phyloP scores from a whole-genome alignment of 2,113 vertebrate species.

The Heptranchias perlo region DNA sequence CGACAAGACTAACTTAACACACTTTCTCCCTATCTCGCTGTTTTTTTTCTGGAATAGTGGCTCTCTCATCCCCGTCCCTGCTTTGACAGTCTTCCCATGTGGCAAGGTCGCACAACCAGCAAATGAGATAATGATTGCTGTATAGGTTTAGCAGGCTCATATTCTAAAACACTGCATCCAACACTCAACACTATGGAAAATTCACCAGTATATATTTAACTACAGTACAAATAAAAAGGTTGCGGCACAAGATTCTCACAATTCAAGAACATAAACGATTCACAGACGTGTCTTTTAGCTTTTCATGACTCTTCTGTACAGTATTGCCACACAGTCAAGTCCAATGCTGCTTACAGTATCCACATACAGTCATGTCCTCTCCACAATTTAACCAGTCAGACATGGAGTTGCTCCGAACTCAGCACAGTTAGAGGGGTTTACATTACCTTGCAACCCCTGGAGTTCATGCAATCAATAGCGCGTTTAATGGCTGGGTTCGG shows the following conservation, averaged over 20 bases:
- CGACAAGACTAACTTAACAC: not conserved
- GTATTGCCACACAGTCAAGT: not conserved
- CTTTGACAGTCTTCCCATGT: not conserved
- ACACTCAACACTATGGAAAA: not conserved
- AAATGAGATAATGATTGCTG: not conserved
- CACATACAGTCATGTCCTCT: too few species aligned
- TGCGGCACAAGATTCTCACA: not conserved
- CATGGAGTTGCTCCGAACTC: not conserved
- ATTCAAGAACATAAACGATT: not conserved
- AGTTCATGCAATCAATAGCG: constrained; percentile 84
- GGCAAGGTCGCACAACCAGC: not conserved
- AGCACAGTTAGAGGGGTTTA: not conserved
- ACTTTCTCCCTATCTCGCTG: not conserved
- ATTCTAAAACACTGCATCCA: not conserved
- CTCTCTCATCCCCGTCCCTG: not conserved
- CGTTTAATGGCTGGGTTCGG: constrained; percentile 65
- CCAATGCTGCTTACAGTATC: not conserved
- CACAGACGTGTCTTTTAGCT: not conserved
- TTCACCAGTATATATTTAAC: not conserved
- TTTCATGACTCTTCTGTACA: not conserved
- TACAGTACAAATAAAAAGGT: not conserved
- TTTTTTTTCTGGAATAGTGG: not conserved
- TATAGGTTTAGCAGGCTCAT: not conserved
- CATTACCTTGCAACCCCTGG: constrained; percentile 81
- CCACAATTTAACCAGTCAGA: not conserved